Evolutionary conservation across 2,888 invertebrate genomes (phyloP).

Genomic region (Disparrhopalites patrizii): DNA sequence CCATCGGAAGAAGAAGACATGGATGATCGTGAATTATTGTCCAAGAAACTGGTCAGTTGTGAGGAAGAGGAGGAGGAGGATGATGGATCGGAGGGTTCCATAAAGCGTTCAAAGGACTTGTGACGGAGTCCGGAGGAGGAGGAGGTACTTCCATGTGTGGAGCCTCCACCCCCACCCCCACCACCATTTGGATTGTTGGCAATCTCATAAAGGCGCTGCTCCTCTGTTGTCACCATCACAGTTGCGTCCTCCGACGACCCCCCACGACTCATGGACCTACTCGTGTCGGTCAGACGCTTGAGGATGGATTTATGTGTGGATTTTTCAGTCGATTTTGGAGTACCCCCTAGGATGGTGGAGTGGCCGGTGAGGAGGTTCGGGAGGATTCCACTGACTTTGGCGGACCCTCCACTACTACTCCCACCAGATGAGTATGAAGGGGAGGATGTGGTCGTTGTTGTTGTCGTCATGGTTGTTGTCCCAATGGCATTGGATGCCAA

Average conservation of each 20-base stretch:
- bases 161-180: too few species aligned
- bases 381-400: too few species aligned
- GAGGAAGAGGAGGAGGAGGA: too few species aligned
- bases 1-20: constrained; percentile 34
- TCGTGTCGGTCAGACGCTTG: constrained; percentile 27
- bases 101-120: constrained; percentile 32
- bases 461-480: background rate
- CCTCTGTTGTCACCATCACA: background rate
- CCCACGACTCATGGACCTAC: constrained; percentile 13
- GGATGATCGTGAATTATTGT: constrained; percentile 32
- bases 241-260: constrained; percentile 7
- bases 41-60: too few species aligned
- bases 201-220: constrained; percentile 31
- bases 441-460: too few species aligned
- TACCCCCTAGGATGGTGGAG: too few species aligned
- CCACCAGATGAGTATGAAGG: background rate
- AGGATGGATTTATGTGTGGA: constrained; percentile 15
- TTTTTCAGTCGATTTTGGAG: background rate
- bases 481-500: background rate
- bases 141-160: constrained; percentile 15
- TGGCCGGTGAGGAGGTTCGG: too few species aligned
- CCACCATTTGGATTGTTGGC: constrained; percentile 27
- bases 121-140: constrained; percentile 27
- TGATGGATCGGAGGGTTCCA: constrained; percentile 19
- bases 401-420: background rate